phyloP scores from a whole-genome alignment of 1,140 invertebrate genomes.

The Lepidurus packardi region DNA sequence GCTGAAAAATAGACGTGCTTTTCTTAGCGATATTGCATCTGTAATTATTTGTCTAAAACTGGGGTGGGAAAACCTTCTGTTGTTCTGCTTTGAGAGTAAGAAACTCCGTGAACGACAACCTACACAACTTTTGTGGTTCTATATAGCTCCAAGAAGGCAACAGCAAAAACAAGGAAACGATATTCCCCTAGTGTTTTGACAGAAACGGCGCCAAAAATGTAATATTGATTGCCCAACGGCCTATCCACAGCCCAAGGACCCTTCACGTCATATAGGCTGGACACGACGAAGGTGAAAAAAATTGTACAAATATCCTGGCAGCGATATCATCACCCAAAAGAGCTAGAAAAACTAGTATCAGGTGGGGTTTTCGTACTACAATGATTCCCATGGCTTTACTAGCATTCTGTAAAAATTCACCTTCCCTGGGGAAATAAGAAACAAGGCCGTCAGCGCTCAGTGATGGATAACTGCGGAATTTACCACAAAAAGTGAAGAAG shows the following conservation, averaged over 20 bases:
- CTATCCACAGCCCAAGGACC: background rate
- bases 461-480: background rate
- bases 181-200: background rate
- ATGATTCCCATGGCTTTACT: background rate
- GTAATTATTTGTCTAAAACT: too few relatives aligned
- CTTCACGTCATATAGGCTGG: background rate
- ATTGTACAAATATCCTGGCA: background rate
- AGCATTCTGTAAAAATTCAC: background rate
- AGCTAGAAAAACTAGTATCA: background rate
- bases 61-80: too few relatives aligned
- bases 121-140: too few relatives aligned
- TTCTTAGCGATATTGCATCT: too few relatives aligned
- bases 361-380: background rate
- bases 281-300: background rate
- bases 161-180: background rate
- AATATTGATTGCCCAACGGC: slow-evolving; percentile 14
- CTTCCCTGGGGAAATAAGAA: background rate
- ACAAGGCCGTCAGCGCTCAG: background rate
- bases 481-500: background rate
- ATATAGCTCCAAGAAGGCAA: background rate
- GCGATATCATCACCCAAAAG: background rate
- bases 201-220: background rate
- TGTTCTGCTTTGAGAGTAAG: too few relatives aligned
- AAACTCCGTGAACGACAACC: too few relatives aligned
- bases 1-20: background rate